These are phyloP conservation scores for Cantharis nigra DNA, from an alignment of 2,888 invertebrate genomes.

Conservation along the genomic window DNA sequence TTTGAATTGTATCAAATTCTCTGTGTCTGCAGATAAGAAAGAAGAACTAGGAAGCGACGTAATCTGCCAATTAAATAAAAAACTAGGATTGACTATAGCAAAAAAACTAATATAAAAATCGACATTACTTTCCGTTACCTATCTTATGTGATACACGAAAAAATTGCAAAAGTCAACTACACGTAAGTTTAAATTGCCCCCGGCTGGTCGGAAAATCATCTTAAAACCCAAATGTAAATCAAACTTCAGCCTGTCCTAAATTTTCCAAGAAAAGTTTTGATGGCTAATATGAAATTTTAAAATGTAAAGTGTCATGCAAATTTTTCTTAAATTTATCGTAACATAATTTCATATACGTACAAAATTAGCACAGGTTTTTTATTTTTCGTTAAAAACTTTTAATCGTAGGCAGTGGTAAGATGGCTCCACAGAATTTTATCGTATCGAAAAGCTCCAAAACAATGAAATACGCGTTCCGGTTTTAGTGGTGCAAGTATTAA, in stretches of 20 bases:
- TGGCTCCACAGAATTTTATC: no score
- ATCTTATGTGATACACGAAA: slow-evolving; percentile 8
- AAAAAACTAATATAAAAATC: not conserved
- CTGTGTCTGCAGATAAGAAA: no score
- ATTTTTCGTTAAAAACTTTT: not conserved
- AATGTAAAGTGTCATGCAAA: slow-evolving; percentile 3
- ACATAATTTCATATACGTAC: not conserved
- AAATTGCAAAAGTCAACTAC: slow-evolving; percentile 10
- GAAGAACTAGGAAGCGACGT: no score
- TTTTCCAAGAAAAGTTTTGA: slow-evolving; percentile 14
- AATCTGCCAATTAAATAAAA: no score
- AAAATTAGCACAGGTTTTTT: not conserved
- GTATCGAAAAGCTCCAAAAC: not conserved
- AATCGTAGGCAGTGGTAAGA: not conserved
- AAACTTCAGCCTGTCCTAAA: slow-evolving; percentile 13
- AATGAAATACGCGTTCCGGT: not conserved
- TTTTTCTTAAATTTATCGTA: not conserved
- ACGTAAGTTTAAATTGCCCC: slow-evolving; percentile 15
- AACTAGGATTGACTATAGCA: not conserved
- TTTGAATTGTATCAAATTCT: no score
- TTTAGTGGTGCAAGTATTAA: not conserved
- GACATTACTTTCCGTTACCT: not conserved
- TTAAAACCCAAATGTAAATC: slow-evolving; percentile 17
- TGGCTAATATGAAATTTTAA: slow-evolving; percentile 14
- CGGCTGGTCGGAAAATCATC: slow-evolving; percentile 6